Percentiles rank a stretch among this genome's conserved stretches.
Conservation (phyloP, 2,797 vertebrate species). For the Diplodus sargus region DNA sequence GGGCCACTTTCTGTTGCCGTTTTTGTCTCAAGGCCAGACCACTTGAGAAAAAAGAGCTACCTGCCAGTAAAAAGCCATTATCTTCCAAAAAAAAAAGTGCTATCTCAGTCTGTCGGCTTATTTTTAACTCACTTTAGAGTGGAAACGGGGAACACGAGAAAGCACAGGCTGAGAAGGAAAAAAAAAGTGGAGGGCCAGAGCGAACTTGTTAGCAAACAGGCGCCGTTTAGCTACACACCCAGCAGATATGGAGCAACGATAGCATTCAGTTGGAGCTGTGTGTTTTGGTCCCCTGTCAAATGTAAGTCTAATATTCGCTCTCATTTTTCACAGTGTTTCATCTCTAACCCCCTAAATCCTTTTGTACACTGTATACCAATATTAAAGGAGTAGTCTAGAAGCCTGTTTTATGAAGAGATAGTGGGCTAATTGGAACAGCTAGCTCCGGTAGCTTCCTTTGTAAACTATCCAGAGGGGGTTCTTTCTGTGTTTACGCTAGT, state of each 20-base stretch:
- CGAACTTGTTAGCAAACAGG: neutral
- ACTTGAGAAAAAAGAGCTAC: slow-evolving; percentile 49
- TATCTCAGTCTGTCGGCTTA: slow-evolving; percentile 43
- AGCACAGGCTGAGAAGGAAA: too few species aligned
- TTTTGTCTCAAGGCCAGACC: slow-evolving; percentile 60
- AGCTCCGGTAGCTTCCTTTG: too few species aligned
- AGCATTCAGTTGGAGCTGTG: neutral
- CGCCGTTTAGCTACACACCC: too few species aligned
- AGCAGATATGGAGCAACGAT: neutral
- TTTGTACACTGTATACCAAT: too few species aligned
- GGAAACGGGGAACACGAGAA: slow-evolving; percentile 7
- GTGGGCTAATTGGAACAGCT: too few species aligned
- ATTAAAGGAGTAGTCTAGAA: too few species aligned
- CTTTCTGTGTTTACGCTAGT: too few species aligned
- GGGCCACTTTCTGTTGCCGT: slow-evolving; percentile 60
- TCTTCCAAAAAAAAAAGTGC: slow-evolving; percentile 40
- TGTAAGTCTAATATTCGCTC: neutral
- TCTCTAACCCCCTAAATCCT: too few species aligned
- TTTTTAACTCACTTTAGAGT: slow-evolving; percentile 53
- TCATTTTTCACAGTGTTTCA: too few species aligned
- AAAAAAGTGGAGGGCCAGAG: neutral
- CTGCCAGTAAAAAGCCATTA: slow-evolving; percentile 72
- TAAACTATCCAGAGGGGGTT: too few species aligned
- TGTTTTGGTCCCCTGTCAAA: neutral
- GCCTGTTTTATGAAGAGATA: too few species aligned